Evolutionary conservation across 2,113 vertebrate genomes (phyloP).

Genomic region (Triplophysa tibetana): DNA sequence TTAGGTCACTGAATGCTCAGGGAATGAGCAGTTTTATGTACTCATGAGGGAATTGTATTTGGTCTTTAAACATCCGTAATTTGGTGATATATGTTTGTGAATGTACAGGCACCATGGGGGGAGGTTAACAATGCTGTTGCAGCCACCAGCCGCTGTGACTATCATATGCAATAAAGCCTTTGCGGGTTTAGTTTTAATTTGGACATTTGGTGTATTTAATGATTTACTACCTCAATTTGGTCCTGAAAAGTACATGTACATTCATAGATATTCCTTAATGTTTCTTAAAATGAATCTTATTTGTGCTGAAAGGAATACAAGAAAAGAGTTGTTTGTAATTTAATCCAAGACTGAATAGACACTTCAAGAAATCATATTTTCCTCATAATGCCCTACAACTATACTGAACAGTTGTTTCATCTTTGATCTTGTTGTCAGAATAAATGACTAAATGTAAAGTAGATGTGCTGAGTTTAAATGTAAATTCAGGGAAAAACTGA

Average conservation of each 20-base stretch:
- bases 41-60: too few species aligned
- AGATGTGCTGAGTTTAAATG: conserved; percentile 9
- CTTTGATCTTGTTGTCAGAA: too few species aligned
- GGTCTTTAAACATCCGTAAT: neutral
- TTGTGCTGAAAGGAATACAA: neutral
- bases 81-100: neutral
- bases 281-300: too few species aligned
- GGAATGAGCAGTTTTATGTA: neutral
- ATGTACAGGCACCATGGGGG: neutral
- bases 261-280: neutral
- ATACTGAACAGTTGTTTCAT: too few species aligned
- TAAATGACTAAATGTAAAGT: too few species aligned
- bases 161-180: neutral
- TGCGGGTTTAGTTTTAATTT: neutral
- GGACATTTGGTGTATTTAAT: neutral
- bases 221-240: neutral
- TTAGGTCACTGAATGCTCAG: too few species aligned
- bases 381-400: too few species aligned
- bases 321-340: neutral
- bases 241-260: neutral
- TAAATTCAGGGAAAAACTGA: neutral
- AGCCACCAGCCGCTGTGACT: neutral
- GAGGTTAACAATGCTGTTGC: neutral
- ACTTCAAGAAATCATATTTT: too few species aligned
- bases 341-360: neutral